Evolutionary conservation across 2,797 vertebrate species (phyloP), one percentile per base, ranked within the genome.

Genomic region (Ispidina lecontei): DNA sequence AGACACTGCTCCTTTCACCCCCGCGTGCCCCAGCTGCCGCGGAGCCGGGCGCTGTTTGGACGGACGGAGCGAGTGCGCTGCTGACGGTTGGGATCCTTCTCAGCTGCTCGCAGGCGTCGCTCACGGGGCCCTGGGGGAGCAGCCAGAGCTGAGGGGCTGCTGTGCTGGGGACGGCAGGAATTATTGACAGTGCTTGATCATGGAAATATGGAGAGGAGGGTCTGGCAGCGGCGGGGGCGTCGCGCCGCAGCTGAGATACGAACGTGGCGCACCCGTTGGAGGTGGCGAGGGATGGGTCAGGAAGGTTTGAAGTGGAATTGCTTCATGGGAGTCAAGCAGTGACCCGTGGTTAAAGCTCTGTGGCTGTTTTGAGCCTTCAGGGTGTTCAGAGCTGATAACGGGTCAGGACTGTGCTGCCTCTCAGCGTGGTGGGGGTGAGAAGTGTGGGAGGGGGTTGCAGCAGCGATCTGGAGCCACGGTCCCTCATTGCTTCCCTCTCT

Each of bases 1-100:
- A 94, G 95, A 98, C 98, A 98, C 97, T 97, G 97, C 93, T 90
- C 97, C 96, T 97, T 98, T 98, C 97, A 98, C 93, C 96, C 37
- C 91, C 74, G 65, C 71, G 58, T 74, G 28, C 60, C 96, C 96
- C 97, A 97, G 97, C 97, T 97, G 97, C 97, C 96, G 96, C 96
- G 87, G 95, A 95, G 97, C 97, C 73, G 94, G 96, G 81, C 49
- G 87, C 96, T 97, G 97, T 95, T 97, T 71, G 93, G 97, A 97
- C 92, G 92, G 97, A 96, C 95, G 6, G 96, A 95, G 96, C 79
- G 52, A 94, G 89, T 92, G 97, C 85, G 68, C 80, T 88, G 96
- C 96, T 87, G 87, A 37, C 97, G 92, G 89, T 96, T 95, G 97
- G 90, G 94, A 92, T 71, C 84, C 82, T 96, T 97, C 93, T 74